A percentile compares a stretch with the other conserved stretches of the same genome.
These are phyloP conservation scores for Cirrhinus mrigala DNA, from an alignment of 2,797 vertebrate species.

Conservation along the genomic window DNA sequence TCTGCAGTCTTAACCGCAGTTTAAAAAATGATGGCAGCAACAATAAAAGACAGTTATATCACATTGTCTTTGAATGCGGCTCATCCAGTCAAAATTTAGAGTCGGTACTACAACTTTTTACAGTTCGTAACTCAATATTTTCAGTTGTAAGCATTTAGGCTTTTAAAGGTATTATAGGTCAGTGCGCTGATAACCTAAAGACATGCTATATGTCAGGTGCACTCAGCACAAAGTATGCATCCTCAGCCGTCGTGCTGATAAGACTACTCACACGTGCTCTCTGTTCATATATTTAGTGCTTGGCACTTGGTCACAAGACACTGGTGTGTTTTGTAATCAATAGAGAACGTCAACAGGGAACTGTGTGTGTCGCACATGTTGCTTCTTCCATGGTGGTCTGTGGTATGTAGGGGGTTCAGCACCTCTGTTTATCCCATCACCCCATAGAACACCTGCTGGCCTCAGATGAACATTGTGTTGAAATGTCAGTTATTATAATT, in stretches of 20 bases:
- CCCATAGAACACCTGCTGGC: background rate
- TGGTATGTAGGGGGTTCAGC: slow-evolving; percentile 16
- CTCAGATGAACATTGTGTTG: background rate
- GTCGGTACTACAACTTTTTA: background rate
- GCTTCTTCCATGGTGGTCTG: slow-evolving; percentile 52
- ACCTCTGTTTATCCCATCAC: background rate
- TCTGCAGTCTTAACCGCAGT: background rate
- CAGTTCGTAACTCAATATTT: background rate
- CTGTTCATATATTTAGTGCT: slow-evolving; percentile 62
- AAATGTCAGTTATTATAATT: background rate
- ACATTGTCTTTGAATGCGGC: background rate
- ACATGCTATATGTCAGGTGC: slow-evolving; percentile 69
- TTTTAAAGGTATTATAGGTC: slow-evolving; percentile 18
- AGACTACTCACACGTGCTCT: slow-evolving; percentile 47
- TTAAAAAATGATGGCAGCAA: background rate
- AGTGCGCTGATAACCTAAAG: slow-evolving; percentile 65
- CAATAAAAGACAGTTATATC: background rate
- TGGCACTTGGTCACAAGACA: slow-evolving; percentile 61
- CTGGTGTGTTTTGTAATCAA: slow-evolving; percentile 32
- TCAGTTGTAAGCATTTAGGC: background rate
- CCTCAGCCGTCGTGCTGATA: slow-evolving; percentile 65
- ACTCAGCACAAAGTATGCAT: slow-evolving; percentile 61
- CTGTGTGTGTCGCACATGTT: slow-evolving; percentile 43
- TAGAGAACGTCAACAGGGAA: slow-evolving; percentile 38
- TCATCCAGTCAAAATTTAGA: background rate